Conservation (phyloP, 1,140 invertebrate genomes). For the Glomeris maerens region DNA sequence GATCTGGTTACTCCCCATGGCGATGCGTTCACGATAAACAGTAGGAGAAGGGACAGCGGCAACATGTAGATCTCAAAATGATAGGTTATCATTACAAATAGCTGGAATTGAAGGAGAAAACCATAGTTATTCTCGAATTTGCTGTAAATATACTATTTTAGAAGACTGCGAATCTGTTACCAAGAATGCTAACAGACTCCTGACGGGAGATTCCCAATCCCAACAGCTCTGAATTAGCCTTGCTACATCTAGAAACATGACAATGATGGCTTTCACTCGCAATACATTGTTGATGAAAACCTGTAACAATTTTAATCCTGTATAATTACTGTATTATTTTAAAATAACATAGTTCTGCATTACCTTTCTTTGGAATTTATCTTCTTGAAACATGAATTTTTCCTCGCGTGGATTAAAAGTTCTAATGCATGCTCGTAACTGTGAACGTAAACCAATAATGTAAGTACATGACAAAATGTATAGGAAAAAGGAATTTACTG, state of each 20-base stretch:
- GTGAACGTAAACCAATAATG: conserved; percentile 16
- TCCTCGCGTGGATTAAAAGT: conserved; percentile 91
- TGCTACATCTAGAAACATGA: conserved; percentile 73
- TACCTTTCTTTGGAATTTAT: conserved; percentile 83
- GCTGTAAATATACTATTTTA: too few relatives aligned
- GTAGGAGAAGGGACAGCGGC: conserved; percentile 53
- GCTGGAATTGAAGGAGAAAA: conserved; percentile 13
- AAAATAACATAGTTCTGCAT: conserved; percentile 17
- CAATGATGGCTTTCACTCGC: conserved; percentile 74
- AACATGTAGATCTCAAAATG: conserved; percentile 80
- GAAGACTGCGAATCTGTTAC: conserved; percentile 35
- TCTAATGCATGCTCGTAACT: conserved; percentile 72
- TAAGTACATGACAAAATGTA: neutral
- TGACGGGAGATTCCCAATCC: conserved; percentile 86
- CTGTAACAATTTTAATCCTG: conserved; percentile 20
- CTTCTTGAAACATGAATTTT: conserved; percentile 85
- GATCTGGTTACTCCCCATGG: conserved; percentile 14
- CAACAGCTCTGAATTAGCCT: conserved; percentile 91
- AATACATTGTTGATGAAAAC: conserved; percentile 88
- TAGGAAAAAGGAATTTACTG: conserved; percentile 27
- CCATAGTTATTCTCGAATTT: too few relatives aligned
- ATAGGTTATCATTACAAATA: conserved; percentile 61
- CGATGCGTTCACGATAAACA: conserved; percentile 65
- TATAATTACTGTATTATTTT: neutral
- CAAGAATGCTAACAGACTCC: conserved; percentile 72